A percentile compares a stretch with the other conserved stretches of the same genome.
Conservation (phyloP, 2,888 invertebrate genomes). For the Branchellion lobata region DNA sequence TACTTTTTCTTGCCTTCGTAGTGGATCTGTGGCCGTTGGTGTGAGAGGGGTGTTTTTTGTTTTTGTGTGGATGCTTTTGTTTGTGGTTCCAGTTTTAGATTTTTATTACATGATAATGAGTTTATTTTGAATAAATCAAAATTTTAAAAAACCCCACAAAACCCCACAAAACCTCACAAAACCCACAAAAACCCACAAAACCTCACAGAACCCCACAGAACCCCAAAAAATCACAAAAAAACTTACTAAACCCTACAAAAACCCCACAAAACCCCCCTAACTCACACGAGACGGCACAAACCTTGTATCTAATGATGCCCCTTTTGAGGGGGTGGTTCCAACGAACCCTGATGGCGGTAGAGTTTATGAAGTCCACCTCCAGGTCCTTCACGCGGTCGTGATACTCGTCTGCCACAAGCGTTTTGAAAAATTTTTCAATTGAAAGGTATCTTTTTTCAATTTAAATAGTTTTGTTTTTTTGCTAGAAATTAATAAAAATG, state of each 20-base stretch:
- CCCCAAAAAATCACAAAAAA: too few relatives aligned
- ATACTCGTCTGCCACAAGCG: conserved; percentile 20
- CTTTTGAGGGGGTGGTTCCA: conserved; percentile 58
- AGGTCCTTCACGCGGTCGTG: conserved; percentile 50
- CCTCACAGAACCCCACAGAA: too few relatives aligned
- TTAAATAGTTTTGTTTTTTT: not conserved
- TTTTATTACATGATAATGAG: too few relatives aligned
- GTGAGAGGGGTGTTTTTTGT: not conserved
- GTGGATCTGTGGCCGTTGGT: conserved; percentile 54
- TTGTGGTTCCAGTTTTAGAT: too few relatives aligned
- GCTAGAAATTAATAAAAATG: not conserved
- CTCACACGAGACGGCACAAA: conserved; percentile 49
- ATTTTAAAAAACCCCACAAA: too few relatives aligned
- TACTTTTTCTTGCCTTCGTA: conserved; percentile 57
- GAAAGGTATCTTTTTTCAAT: not conserved
- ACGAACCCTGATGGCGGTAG: conserved; percentile 54
- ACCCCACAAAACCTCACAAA: too few relatives aligned
- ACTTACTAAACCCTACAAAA: too few relatives aligned
- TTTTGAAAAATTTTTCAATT: not conserved
- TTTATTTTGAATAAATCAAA: too few relatives aligned
- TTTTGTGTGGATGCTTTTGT: not conserved
- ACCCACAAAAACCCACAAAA: too few relatives aligned
- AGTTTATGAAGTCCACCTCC: conserved; percentile 46
- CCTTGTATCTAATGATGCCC: conserved; percentile 55
- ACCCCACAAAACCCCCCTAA: too few relatives aligned